A percentile compares a stretch with the other conserved stretches of the same genome.
These are phyloP conservation scores for Drosophila silvestris DNA, from an alignment of 2,888 invertebrate species.

Conservation along the genomic window DNA sequence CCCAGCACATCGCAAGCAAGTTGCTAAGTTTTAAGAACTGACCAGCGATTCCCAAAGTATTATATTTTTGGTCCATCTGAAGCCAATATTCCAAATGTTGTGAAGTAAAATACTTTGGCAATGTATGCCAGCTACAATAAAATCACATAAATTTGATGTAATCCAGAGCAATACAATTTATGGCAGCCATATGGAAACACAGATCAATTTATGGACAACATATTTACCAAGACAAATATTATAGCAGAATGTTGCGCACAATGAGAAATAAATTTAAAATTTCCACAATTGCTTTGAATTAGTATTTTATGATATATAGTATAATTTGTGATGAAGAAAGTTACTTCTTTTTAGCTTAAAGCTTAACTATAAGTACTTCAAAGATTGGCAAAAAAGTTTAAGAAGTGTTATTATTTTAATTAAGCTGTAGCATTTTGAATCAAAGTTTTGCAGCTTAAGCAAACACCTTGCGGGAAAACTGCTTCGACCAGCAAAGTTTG, in stretches of 20 bases:
- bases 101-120: neutral
- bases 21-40: neutral
- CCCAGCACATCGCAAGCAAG: no score
- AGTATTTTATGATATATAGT: neutral
- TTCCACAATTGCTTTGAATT: neutral
- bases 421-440: neutral
- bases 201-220: neutral
- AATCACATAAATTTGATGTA: neutral
- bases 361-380: neutral
- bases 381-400: neutral
- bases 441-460: slow-evolving; percentile 7
- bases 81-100: neutral
- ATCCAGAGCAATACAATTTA: slow-evolving; percentile 1
- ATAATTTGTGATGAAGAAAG: neutral
- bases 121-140: neutral
- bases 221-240: neutral
- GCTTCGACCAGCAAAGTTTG: neutral
- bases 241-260: neutral
- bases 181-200: neutral
- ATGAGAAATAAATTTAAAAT: neutral
- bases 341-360: neutral
- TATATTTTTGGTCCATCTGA: neutral
- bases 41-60: neutral
- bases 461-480: slow-evolving; percentile 7
- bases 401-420: slow-evolving; percentile 3